Percentiles rank a stretch among this genome's conserved stretches.
Evolutionary conservation across 2,888 invertebrate genomes (phyloP).

Genomic region (Hipparchia semele): DNA sequence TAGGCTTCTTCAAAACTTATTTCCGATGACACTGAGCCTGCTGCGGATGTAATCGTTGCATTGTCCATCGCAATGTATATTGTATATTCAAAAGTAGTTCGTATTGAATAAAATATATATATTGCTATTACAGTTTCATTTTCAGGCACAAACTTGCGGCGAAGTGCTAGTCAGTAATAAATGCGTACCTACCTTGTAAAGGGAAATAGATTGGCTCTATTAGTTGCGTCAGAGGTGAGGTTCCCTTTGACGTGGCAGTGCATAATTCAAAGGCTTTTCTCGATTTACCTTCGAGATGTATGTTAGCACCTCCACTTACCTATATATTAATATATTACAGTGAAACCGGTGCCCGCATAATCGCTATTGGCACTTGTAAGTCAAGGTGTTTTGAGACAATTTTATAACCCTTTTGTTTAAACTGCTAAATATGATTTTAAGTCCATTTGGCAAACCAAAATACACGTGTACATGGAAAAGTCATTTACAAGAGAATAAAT

Average conservation of each 20-base stretch:
- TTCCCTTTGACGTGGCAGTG: conserved; percentile 50
- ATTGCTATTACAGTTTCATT: conserved; percentile 2
- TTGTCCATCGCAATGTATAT: too few relatives aligned
- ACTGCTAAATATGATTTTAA: too few relatives aligned
- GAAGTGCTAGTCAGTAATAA: background rate
- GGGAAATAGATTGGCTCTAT: conserved; percentile 53
- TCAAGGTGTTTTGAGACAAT: too few relatives aligned
- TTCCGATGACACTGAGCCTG: too few relatives aligned
- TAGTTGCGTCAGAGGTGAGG: conserved; percentile 48
- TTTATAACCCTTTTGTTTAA: too few relatives aligned
- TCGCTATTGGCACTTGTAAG: background rate
- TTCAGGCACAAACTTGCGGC: background rate
- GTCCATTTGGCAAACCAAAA: too few relatives aligned
- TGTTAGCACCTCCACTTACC: conserved; percentile 38
- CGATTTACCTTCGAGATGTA: conserved; percentile 44
- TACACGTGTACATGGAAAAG: too few relatives aligned
- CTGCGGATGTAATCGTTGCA: too few relatives aligned
- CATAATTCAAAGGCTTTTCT: conserved; percentile 52
- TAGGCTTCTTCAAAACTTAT: too few relatives aligned
- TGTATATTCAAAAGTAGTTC: background rate
- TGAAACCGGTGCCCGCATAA: conserved; percentile 30
- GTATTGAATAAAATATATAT: background rate
- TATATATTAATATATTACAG: conserved; percentile 31
- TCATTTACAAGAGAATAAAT: too few relatives aligned
- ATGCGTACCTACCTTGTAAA: conserved; percentile 46